Evolutionary conservation across 2,113 vertebrate species (phyloP), one percentile per base, ranked within the genome.

Genomic region (Himantopus leucocephalus): DNA sequence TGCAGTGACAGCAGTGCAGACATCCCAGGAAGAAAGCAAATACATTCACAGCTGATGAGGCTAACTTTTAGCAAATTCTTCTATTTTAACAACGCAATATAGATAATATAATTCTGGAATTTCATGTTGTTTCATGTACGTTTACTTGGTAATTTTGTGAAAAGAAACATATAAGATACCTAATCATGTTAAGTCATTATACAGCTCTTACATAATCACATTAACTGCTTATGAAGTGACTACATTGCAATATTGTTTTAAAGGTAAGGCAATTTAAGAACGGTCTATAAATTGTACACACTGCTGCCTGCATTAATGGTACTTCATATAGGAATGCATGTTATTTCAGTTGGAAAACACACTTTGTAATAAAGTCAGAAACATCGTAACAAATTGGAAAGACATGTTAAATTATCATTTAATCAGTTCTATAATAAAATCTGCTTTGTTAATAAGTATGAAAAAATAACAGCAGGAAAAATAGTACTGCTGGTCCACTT

Each of bases 291-390:
- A 92, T 72, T 73, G 62, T 71, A 84, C 45, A 94, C 58, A 37
- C 68, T 94, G 29, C 56, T 94, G 67, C 53, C 7, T 45, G 43
- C 90, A 82, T 87, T 97, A 97, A 96, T 96, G 83, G 75, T 84
- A 89, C 53, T 97, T 96, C 92, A 95, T 96, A 97, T 85, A 94
- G 79, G 96, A 97, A 97, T 95, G n/a, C 17, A 96, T 56, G 24
- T 39, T 94, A 77, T 84, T 96, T 97, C 92, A 85, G 41, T 79
- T 81, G 75, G 43, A 88, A 95, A 96, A 67, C 23, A 72, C 24
- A 52, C 17, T 95, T 64, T 73, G 27, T 73, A 88, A 94, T 88
- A 85, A 89, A 96, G 39, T 93, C 48, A 72, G 88, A 96, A 94
- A 86, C 92, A 85, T 81, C 47, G 67, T 48, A 94, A 91, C 48